phyloP scores from a whole-genome alignment of 2,797 vertebrate species.

The Lerista edwardsae region DNA sequence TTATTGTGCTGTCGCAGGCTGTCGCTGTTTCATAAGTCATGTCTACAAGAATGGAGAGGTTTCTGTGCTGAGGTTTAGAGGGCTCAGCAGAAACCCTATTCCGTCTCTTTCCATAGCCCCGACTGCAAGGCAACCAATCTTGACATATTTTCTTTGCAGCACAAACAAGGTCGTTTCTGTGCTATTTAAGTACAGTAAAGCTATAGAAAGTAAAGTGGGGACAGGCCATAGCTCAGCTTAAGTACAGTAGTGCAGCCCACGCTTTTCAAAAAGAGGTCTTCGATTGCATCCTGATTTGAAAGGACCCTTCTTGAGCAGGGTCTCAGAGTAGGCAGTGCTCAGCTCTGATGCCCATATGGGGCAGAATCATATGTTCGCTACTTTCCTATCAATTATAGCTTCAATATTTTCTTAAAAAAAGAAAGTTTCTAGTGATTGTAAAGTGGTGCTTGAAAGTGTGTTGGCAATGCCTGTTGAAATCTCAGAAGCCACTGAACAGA shows the following conservation, averaged over 20 bases:
- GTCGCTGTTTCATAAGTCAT: not conserved
- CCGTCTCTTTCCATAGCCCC: fast-evolving
- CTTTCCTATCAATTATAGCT: not conserved
- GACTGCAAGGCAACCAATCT: not conserved
- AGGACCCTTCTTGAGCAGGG: too few species aligned
- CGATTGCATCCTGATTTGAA: too few species aligned
- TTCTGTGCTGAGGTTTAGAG: not conserved
- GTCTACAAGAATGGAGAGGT: fast-evolving
- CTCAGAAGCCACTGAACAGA: not conserved
- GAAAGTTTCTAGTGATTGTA: not conserved
- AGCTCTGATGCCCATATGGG: too few species aligned
- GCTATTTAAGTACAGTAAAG: not conserved
- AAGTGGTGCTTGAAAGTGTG: not conserved
- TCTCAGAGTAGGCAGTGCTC: too few species aligned
- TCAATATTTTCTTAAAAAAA: not conserved
- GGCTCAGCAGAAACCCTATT: not conserved
- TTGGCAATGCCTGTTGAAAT: not conserved
- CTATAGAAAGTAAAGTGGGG: not conserved
- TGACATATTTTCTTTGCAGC: not conserved
- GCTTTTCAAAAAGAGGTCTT: too few species aligned
- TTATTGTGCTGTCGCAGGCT: not conserved
- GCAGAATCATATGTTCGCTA: not conserved
- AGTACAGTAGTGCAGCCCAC: too few species aligned
- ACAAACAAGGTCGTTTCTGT: not conserved
- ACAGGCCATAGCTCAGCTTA: too few species aligned